Evolutionary conservation across 2,113 vertebrate genomes (phyloP), one percentile per base, ranked within the genome.

Genomic region (Nyctibius bracteatus): DNA sequence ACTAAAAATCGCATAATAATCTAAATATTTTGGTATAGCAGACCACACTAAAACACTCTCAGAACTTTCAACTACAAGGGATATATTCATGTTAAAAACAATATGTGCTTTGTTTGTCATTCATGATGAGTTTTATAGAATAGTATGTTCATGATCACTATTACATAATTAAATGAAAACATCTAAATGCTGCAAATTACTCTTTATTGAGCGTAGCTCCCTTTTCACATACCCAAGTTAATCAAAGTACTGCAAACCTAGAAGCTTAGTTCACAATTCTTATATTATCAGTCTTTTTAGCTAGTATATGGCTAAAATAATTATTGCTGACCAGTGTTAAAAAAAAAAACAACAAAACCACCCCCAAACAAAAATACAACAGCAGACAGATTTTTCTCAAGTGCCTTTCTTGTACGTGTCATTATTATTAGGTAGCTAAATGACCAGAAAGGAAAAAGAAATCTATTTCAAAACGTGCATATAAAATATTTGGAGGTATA

Each of bases 251-350:
- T 52, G 62, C 81, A 85, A 86, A 91, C 61, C 81, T 30, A 86
- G 39, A 78, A 92, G 81, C 75, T 81, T 75, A 75, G 66, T 85
- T 97, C 78, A 92, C 47, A 81, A 94, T 74, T 86, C 87, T 44
- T 81, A 72, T 18, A 28, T 83, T 55, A 86, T 83, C 55, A 1
- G 46, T 90, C 65, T 58, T 91, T 83, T 90, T 72, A 88, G 79
- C 83, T 97, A 94, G 68, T 75, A 93, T 96, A 97, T 97, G 97
- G 97, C 96, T 97, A 96, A 97, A 97, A 94, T 90, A 96, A 97
- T 97, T 97, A 97, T 97, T 97, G 97, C 97, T 97, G 92, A 94
- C 79, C 66, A 52, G 67, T 91, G 37, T 90, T 94, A 73, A 81
- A 90, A 94, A 96, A 88, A 91, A 47, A 70, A 61, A 55, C 11